A percentile compares a stretch with the other conserved stretches of the same genome.
Evolutionary conservation across 2,888 invertebrate genomes (phyloP).

Genomic region (Melolontha melolontha): DNA sequence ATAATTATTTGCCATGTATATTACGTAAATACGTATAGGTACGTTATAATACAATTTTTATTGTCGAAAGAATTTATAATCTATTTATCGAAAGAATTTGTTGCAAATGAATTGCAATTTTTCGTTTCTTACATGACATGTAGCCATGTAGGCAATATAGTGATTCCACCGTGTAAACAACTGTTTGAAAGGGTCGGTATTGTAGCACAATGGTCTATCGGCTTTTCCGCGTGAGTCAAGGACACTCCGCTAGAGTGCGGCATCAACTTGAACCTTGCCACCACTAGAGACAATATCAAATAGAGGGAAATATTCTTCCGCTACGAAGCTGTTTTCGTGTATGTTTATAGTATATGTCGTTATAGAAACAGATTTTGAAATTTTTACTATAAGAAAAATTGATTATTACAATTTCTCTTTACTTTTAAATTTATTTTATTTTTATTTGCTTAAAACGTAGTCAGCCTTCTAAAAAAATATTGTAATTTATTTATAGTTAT

Average conservation of each 20-base stretch:
- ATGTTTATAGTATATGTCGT: neutral
- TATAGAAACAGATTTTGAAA: too few species aligned
- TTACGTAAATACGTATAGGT: too few species aligned
- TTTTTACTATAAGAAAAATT: too few species aligned
- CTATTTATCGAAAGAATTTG: neutral
- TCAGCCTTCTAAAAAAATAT: too few species aligned
- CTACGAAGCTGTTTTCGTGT: slow-evolving; percentile 13
- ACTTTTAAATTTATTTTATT: too few species aligned
- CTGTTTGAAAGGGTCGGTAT: slow-evolving; percentile 40
- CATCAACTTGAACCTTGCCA: slow-evolving; percentile 36
- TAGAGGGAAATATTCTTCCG: slow-evolving; percentile 35
- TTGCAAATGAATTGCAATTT: neutral
- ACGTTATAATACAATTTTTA: neutral
- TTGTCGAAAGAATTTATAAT: neutral
- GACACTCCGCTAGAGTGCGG: slow-evolving; percentile 45
- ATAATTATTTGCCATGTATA: too few species aligned
- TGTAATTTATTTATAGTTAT: too few species aligned
- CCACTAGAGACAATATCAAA: slow-evolving; percentile 34
- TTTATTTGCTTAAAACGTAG: too few species aligned
- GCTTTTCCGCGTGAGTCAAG: slow-evolving; percentile 42
- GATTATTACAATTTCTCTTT: too few species aligned
- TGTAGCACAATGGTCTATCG: slow-evolving; percentile 43
- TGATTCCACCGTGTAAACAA: slow-evolving; percentile 21
- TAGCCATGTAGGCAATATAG: neutral
- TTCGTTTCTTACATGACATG: slow-evolving; percentile 1